phyloP scores from a whole-genome alignment of 2,888 invertebrate genomes.

The Rhyacophila evoluta region DNA sequence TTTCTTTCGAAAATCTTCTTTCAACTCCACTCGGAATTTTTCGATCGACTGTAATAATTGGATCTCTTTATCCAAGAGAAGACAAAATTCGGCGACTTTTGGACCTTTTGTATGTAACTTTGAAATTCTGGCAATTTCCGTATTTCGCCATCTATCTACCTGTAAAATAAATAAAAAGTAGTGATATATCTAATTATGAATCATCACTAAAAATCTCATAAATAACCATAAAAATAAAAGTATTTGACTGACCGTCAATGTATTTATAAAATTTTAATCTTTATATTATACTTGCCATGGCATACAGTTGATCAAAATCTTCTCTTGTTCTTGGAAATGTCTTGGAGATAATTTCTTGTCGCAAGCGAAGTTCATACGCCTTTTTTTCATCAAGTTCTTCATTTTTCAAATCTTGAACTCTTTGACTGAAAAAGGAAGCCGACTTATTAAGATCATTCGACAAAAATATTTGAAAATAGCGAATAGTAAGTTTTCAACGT shows the following conservation, averaged over 20 bases:
- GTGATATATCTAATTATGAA: too few relatives aligned
- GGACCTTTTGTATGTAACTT: constrained; percentile 75
- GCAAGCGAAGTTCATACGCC: constrained; percentile 68
- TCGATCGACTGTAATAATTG: constrained; percentile 78
- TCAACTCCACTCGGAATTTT: constrained; percentile 73
- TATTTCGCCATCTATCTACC: constrained; percentile 77
- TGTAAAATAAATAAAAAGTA: constrained; percentile 59
- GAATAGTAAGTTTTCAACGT: too few relatives aligned
- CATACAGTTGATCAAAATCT: constrained; percentile 81
- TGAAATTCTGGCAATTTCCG: constrained; percentile 74
- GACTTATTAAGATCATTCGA: too few relatives aligned
- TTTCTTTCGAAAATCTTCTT: constrained; percentile 71
- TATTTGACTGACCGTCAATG: too few relatives aligned
- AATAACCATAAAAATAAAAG: too few relatives aligned
- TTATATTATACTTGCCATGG: constrained; percentile 69
- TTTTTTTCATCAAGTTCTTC: constrained; percentile 69
- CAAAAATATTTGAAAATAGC: too few relatives aligned
- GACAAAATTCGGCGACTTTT: constrained; percentile 77
- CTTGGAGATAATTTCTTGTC: constrained; percentile 73
- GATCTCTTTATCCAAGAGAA: constrained; percentile 80
- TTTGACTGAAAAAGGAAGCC: constrained; percentile 63
- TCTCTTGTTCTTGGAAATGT: constrained; percentile 78
- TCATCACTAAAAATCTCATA: too few relatives aligned
- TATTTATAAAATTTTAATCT: too few relatives aligned
- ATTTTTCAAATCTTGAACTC: constrained; percentile 67